These are phyloP conservation scores for Lasaia peninsularis DNA, from an alignment of 1,140 invertebrate genomes.

Conservation along the genomic window DNA sequence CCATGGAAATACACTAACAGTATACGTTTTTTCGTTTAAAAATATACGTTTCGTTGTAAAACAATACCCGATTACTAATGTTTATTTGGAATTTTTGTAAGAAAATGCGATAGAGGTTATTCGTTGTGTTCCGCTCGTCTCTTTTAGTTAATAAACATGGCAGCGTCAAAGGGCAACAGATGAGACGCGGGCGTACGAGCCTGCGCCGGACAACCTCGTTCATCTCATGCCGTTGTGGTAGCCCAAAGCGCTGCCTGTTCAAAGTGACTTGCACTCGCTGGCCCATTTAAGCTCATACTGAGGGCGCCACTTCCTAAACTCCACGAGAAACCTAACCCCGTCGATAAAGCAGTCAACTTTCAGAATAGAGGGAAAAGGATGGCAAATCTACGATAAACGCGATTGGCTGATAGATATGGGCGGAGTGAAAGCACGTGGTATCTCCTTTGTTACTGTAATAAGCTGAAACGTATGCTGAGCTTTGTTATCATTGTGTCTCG, in stretches of 20 bases:
- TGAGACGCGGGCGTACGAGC: constrained; percentile 65
- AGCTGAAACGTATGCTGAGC: constrained; percentile 35
- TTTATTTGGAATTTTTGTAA: constrained; percentile 34
- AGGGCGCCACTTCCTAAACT: constrained; percentile 67
- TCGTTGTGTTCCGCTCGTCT: constrained; percentile 69
- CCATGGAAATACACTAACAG: no score
- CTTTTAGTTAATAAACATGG: constrained; percentile 73
- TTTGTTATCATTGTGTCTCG: constrained; percentile 35
- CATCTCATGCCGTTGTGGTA: constrained; percentile 58
- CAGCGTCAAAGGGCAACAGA: constrained; percentile 66
- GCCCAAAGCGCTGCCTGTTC: constrained; percentile 48
- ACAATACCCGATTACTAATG: constrained; percentile 31
- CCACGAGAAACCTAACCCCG: constrained; percentile 51
- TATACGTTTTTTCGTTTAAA: not conserved
- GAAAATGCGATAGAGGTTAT: constrained; percentile 61
- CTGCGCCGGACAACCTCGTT: constrained; percentile 57
- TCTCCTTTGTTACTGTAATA: constrained; percentile 42
- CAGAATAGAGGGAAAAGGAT: constrained; percentile 45
- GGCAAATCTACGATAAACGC: constrained; percentile 45
- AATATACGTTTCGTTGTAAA: constrained; percentile 50
- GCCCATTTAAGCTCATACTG: constrained; percentile 31
- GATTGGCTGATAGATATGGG: constrained; percentile 67
- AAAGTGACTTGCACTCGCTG: constrained; percentile 36
- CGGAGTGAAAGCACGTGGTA: constrained; percentile 67
- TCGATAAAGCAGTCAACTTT: constrained; percentile 57